phyloP scores from a whole-genome alignment of 1,140 invertebrate genomes.

The Diorhabda elongata region DNA sequence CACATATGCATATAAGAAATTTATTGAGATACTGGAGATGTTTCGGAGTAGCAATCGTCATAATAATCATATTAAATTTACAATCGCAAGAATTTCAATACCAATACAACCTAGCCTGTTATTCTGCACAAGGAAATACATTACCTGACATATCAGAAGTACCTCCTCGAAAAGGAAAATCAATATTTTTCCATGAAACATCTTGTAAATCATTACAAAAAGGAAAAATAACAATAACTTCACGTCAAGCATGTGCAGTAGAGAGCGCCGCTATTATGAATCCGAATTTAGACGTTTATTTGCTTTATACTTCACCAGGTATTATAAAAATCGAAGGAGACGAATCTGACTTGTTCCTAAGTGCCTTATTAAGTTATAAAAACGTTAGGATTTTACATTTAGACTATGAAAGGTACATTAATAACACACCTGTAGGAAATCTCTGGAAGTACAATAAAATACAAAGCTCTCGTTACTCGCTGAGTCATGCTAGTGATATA shows the following conservation, averaged over 20 bases:
- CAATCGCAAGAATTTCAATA: no score
- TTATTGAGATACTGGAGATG: neutral
- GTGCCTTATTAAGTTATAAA: conserved; percentile 50
- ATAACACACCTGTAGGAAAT: conserved; percentile 57
- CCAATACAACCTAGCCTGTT: no score
- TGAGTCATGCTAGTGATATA: conserved; percentile 64
- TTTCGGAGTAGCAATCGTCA: neutral
- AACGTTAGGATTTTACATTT: conserved; percentile 59
- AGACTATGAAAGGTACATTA: conserved; percentile 55
- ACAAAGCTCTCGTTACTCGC: conserved; percentile 53
- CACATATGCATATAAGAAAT: neutral
- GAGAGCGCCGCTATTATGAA: conserved; percentile 63
- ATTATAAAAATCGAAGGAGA: conserved; percentile 41
- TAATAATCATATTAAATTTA: neutral
- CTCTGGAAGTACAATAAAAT: conserved; percentile 56
- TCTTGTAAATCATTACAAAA: conserved; percentile 46
- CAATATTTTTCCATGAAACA: conserved; percentile 46
- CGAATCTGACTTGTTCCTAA: conserved; percentile 44
- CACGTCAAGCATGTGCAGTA: conserved; percentile 62
- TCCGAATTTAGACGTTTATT: conserved; percentile 54
- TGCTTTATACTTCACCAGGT: conserved; percentile 54
- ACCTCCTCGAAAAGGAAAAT: conserved; percentile 34
- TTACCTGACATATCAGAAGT: conserved; percentile 34
- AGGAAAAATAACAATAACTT: conserved; percentile 46
- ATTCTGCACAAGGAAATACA: no score